These are phyloP conservation scores for Misgurnus mizolepis DNA, from an alignment of 2,113 vertebrate species.

Conservation along the genomic window DNA sequence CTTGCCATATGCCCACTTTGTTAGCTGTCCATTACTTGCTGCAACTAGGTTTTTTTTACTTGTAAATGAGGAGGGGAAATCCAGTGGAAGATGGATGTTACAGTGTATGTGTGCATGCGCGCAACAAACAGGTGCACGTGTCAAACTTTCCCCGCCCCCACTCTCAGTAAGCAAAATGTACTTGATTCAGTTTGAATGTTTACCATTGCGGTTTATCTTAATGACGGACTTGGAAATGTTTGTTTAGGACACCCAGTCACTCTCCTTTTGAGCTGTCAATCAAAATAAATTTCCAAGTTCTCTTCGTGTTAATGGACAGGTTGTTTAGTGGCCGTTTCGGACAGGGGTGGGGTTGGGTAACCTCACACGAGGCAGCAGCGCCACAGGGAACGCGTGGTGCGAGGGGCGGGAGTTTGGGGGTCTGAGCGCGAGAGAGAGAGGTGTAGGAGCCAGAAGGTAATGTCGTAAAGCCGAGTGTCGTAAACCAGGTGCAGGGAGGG, in stretches of 20 bases:
- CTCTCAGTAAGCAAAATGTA: not conserved
- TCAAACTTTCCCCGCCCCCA: constrained; percentile 27
- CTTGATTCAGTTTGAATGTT: not conserved
- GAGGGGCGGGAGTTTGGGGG: constrained; percentile 48
- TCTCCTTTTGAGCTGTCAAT: constrained; percentile 1
- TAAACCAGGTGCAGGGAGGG: constrained; percentile 84
- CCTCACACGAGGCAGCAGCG: constrained; percentile 21
- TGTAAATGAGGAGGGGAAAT: not conserved
- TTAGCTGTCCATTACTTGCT: not conserved
- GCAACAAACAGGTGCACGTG: constrained; percentile 29
- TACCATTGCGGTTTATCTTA: not conserved
- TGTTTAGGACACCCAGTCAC: not conserved
- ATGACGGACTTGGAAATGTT: not conserved
- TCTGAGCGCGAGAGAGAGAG: constrained; percentile 61
- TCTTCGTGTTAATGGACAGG: constrained; percentile 7
- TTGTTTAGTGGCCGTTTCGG: constrained; percentile 23
- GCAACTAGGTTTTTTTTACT: not conserved
- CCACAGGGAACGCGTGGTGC: constrained; percentile 37
- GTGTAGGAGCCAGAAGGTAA: constrained; percentile 76
- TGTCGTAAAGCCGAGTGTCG: constrained; percentile 84
- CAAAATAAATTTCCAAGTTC: not conserved
- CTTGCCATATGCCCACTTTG: too few species aligned
- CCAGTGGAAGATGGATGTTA: not conserved
- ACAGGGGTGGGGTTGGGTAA: not conserved
- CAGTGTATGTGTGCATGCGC: not conserved